These are phyloP conservation scores for Mamestra configurata DNA, from an alignment of 1,140 invertebrate species.

Conservation along the genomic window DNA sequence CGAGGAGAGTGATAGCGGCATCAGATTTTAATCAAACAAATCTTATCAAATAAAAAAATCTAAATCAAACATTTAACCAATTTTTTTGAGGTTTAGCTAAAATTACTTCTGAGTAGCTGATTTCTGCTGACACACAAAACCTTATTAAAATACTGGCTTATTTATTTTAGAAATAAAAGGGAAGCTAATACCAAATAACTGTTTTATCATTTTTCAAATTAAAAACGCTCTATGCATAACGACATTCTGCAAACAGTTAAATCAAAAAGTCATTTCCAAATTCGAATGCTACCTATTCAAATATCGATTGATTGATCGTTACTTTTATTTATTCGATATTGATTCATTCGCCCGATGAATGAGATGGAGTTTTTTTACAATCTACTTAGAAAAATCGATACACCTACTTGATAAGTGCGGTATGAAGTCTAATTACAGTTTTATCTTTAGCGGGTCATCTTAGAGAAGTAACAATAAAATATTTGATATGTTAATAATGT, in stretches of 20 bases:
- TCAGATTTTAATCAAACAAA: too few relatives aligned
- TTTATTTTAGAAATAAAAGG: too few relatives aligned
- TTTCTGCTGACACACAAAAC: too few relatives aligned
- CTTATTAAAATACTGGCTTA: too few relatives aligned
- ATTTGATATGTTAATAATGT: conserved; percentile 82
- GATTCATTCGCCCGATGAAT: conserved; percentile 77
- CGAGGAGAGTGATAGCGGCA: too few relatives aligned
- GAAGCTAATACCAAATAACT: neutral
- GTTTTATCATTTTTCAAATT: neutral
- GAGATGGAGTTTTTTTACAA: conserved; percentile 76
- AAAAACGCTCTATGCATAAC: neutral
- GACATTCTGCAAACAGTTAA: conserved; percentile 1
- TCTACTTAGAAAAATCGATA: conserved; percentile 83
- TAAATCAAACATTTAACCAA: too few relatives aligned
- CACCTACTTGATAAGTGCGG: conserved; percentile 81
- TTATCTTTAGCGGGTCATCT: conserved; percentile 82
- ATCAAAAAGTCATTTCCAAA: conserved; percentile 43
- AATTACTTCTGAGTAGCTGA: too few relatives aligned
- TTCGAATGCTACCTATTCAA: conserved; percentile 68
- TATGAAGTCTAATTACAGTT: conserved; percentile 83
- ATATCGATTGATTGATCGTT: conserved; percentile 84
- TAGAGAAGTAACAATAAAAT: conserved; percentile 71
- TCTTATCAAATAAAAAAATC: too few relatives aligned
- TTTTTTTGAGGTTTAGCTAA: too few relatives aligned
- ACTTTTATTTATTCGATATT: conserved; percentile 80